These are phyloP conservation scores for Chaenogobius annularis DNA, from an alignment of 2,113 vertebrate genomes.

Conservation along the genomic window DNA sequence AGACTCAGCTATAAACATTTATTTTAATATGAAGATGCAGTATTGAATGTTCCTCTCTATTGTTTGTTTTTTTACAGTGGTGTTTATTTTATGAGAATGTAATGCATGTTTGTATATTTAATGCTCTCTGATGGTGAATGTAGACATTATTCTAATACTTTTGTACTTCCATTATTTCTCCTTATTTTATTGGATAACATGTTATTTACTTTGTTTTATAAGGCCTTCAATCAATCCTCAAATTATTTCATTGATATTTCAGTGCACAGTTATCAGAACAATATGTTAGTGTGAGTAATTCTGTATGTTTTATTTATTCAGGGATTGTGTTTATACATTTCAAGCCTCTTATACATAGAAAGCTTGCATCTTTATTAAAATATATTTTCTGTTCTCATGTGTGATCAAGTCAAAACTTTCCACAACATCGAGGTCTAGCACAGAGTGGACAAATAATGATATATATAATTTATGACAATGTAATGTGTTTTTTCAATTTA, in stretches of 20 bases:
- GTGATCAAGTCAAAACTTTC: background rate
- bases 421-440: background rate
- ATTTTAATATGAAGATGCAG: background rate
- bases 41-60: background rate
- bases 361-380: background rate
- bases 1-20: background rate
- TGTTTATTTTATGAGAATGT: background rate
- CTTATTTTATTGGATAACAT: background rate
- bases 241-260: background rate
- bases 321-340: background rate
- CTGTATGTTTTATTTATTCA: slow-evolving; percentile 23
- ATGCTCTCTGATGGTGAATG: slow-evolving; percentile 34
- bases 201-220: background rate
- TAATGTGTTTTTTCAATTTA: background rate
- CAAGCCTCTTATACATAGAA: background rate
- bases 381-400: background rate
- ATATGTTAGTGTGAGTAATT: background rate
- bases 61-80: background rate
- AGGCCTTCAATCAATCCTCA: background rate
- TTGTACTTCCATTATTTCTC: background rate
- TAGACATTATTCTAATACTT: slow-evolving; percentile 16
- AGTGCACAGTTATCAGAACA: background rate
- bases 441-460: too few species aligned
- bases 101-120: background rate
- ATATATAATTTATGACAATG: too few species aligned